phyloP scores from a whole-genome alignment of 2,888 invertebrate genomes.

The Mystacides longicornis region DNA sequence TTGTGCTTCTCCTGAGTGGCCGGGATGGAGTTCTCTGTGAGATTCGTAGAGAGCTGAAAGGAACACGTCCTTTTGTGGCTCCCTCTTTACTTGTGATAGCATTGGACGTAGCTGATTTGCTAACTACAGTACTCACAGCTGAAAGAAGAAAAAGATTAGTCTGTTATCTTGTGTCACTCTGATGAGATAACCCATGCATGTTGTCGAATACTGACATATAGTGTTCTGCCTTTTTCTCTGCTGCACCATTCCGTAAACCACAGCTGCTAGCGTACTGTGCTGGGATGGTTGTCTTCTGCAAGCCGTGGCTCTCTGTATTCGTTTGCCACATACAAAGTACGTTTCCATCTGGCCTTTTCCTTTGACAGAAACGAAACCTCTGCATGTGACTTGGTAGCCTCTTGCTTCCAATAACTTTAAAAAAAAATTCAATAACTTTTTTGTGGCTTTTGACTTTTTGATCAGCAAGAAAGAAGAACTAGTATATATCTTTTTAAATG shows the following conservation, averaged over 20 bases:
- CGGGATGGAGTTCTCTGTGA: slow-evolving; percentile 44
- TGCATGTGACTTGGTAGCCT: slow-evolving; percentile 65
- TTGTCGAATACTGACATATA: slow-evolving; percentile 28
- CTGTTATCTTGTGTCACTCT: too few species aligned
- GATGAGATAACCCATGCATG: too few species aligned
- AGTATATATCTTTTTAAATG: too few species aligned
- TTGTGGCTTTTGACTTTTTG: too few species aligned
- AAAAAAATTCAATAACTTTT: background rate
- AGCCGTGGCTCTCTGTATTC: slow-evolving; percentile 49
- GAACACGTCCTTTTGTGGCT: slow-evolving; percentile 35
- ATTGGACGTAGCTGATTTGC: slow-evolving; percentile 34
- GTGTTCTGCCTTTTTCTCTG: slow-evolving; percentile 65
- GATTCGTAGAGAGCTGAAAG: slow-evolving; percentile 51
- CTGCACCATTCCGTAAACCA: slow-evolving; percentile 84
- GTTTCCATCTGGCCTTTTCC: slow-evolving; percentile 96
- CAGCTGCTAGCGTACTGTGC: slow-evolving; percentile 73
- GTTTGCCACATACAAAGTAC: slow-evolving; percentile 74
- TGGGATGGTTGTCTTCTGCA: slow-evolving; percentile 62
- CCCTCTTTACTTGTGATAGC: slow-evolving; percentile 36
- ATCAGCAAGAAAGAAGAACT: too few species aligned
- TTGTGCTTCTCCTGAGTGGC: slow-evolving; percentile 51
- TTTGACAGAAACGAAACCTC: slow-evolving; percentile 87
- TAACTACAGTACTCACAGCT: slow-evolving; percentile 18
- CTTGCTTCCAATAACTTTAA: slow-evolving; percentile 64
- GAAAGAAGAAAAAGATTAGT: slow-evolving; percentile 4